Base-by-base conservation (phyloP, 1,140 invertebrate genomes). In the Drosophila kurseongensis region DNA sequence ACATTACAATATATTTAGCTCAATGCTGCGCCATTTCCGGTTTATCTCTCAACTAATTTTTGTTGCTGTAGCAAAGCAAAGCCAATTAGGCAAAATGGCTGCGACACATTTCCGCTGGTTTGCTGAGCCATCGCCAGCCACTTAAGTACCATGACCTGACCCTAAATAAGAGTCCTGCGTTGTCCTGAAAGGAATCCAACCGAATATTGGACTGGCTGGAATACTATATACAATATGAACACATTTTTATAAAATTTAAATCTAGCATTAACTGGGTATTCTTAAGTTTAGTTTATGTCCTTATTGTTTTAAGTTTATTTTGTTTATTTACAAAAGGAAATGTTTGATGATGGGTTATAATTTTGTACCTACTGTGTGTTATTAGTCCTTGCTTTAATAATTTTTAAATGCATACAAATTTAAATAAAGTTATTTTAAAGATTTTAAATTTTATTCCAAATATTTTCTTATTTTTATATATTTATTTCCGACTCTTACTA, bases 61-160 rank as follows among this genome's bases (percentile, higher is more conserved):
- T 55, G 42, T 66, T 65, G 61, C 59, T 62, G 65, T 59, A 73
- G 62, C 75, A 68, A 45, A 36, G 60, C 75, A 84, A 80, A 89
- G 84, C 84, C 84, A 88, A 88, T 88, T 88, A 88, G 84, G 69
- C 84, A 88, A 88, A 88, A 88, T 88, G 83, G 83, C 79, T 88
- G 83, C 83, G 83, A 88, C 83, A 88, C 84, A 88, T 88, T 88
- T 88, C 84, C 83, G 83, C 83, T 89, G 83, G 84, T 89, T 73
- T 74, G 67, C 45, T 35, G 68, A 56, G 66, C 56, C 58, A 48
- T 52, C 38, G 42, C 47, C 38, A 44, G 38, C 47, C 60, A n/a
- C 18, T 68, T 68, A 66, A 68, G 16, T 32, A 48, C 47, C 29
- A 38, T 54, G 32, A 13, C 7, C 40, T 58, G 47, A n/a, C 45